phyloP scores from a whole-genome alignment of 1,140 invertebrate genomes.

The Hyphantria cunea region DNA sequence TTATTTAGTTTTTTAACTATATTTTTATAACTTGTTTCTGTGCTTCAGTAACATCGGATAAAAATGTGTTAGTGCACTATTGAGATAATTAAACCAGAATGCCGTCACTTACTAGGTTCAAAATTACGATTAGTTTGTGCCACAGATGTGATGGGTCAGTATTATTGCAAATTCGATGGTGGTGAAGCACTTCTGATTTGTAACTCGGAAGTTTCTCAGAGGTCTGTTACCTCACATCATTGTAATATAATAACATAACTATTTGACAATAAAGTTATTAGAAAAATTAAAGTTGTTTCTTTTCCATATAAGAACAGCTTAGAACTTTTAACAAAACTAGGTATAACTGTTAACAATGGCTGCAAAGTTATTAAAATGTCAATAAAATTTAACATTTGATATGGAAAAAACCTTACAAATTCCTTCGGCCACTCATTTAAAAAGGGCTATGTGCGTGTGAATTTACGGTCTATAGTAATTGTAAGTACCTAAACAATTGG shows the following conservation, averaged over 20 bases:
- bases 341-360: too few relatives aligned
- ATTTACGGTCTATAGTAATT: too few relatives aligned
- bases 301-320: too few relatives aligned
- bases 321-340: too few relatives aligned
- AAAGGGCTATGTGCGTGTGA: too few relatives aligned
- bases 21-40: conserved; percentile 60
- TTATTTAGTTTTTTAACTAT: conserved; percentile 70
- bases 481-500: too few relatives aligned
- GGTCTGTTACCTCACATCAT: conserved; percentile 47
- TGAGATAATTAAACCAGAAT: conserved; percentile 3
- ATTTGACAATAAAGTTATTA: conserved; percentile 74
- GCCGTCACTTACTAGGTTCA: conserved; percentile 7
- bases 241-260: conserved; percentile 50
- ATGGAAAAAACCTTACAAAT: too few relatives aligned
- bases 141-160: conserved; percentile 36
- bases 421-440: too few relatives aligned
- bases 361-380: too few relatives aligned
- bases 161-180: conserved; percentile 56
- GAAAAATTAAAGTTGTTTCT: conserved; percentile 34
- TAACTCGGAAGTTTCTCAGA: conserved; percentile 54
- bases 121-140: conserved; percentile 1
- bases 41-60: conserved; percentile 54
- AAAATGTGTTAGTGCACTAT: conserved; percentile 7
- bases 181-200: conserved; percentile 64
- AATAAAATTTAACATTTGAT: too few relatives aligned